Evolutionary conservation across 2,888 invertebrate genomes (phyloP).

Genomic region (Amiota communis): DNA sequence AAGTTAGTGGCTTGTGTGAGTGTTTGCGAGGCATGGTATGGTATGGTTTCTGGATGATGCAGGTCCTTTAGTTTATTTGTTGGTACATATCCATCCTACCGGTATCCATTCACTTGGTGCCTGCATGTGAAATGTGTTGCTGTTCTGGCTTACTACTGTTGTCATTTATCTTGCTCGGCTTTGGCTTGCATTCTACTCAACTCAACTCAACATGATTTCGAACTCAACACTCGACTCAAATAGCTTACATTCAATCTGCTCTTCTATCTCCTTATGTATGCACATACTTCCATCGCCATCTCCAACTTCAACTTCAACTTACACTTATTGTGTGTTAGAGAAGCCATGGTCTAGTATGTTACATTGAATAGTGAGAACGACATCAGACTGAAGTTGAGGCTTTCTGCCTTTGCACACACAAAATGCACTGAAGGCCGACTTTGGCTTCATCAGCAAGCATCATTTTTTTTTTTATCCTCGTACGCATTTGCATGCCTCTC

Average conservation of each 20-base stretch:
- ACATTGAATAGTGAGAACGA: neutral
- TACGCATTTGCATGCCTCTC: neutral
- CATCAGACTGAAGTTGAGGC: neutral
- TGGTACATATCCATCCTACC: neutral
- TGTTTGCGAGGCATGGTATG: neutral
- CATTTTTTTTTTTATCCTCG: neutral
- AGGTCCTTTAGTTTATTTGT: neutral
- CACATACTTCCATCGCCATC: too few species aligned
- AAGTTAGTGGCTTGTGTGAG: too few species aligned
- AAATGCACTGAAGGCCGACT: neutral
- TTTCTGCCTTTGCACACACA: neutral
- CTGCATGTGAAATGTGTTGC: constrained; percentile 40
- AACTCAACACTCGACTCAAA: neutral
- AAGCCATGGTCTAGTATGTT: neutral
- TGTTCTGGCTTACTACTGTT: constrained; percentile 66
- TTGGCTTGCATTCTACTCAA: neutral
- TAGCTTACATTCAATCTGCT: neutral
- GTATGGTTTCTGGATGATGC: neutral
- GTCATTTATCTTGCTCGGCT: constrained; percentile 58
- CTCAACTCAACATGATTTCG: neutral
- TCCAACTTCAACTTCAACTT: too few species aligned
- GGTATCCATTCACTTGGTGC: neutral
- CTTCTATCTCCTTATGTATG: too few species aligned
- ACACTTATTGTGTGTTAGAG: neutral
- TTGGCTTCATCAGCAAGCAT: neutral